Evolutionary conservation across 2,888 invertebrate species (phyloP).

Genomic region (Psococerastis gibbosa): DNA sequence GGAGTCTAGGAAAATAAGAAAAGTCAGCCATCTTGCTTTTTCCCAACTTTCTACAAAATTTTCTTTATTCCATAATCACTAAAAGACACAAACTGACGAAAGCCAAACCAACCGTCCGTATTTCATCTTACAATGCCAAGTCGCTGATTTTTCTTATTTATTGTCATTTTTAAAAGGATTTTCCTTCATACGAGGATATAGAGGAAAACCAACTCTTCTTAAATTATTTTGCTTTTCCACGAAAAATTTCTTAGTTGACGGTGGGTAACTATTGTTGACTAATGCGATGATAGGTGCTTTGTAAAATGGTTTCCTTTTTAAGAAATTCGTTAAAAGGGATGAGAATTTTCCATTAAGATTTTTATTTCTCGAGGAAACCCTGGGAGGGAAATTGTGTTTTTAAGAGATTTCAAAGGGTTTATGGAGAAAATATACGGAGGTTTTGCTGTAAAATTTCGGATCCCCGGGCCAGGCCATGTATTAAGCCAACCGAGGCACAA

Average conservation of each 20-base stretch:
- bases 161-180: not conserved
- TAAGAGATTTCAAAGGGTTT: constrained; percentile 9
- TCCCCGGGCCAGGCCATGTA: not conserved
- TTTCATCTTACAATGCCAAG: constrained; percentile 5
- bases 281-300: too few relatives aligned
- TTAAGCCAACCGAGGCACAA: not conserved
- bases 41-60: constrained; percentile 10
- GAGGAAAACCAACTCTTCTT: not conserved
- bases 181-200: not conserved
- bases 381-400: constrained; percentile 9
- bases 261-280: too few relatives aligned
- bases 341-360: constrained; percentile 10
- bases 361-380: constrained; percentile 7
- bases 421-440: constrained; percentile 6
- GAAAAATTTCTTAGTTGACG: constrained; percentile 5
- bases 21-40: constrained; percentile 11
- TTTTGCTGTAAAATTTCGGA: not conserved
- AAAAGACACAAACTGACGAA: not conserved
- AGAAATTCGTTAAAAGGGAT: constrained; percentile 7
- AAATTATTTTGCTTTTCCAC: not conserved
- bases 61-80: not conserved
- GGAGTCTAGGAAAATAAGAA: constrained; percentile 9
- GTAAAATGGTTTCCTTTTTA: constrained; percentile 9
- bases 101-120: not conserved
- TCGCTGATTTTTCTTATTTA: constrained; percentile 9